Evolutionary conservation across 2,113 vertebrate species (phyloP).

Genomic region (Macaca nemestrina): DNA sequence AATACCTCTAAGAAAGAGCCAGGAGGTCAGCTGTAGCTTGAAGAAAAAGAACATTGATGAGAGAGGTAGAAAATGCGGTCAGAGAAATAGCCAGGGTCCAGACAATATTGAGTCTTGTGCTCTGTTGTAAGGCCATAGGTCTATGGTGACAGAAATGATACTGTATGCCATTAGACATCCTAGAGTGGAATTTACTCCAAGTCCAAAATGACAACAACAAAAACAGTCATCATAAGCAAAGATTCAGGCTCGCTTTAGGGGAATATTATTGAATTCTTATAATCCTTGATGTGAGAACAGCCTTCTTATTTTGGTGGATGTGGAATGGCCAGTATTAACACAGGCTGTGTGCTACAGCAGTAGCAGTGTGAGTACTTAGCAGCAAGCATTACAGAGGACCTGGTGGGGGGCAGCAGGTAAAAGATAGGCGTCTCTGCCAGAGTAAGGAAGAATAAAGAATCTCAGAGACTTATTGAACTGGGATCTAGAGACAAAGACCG

Average conservation of each 20-base stretch:
- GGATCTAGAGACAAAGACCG: neutral
- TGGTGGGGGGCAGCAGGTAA: neutral
- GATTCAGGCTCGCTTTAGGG: rapidly evolving
- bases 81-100: neutral
- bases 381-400: neutral
- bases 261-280: neutral
- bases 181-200: neutral
- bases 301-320: neutral
- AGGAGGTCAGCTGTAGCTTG: neutral
- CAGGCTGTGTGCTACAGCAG: rapidly evolving
- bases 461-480: neutral
- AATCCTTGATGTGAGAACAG: neutral
- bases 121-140: neutral
- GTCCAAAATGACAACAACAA: neutral
- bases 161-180: no score
- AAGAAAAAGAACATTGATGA: neutral
- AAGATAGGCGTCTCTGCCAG: neutral
- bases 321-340: neutral
- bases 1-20: neutral
- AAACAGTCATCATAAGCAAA: neutral
- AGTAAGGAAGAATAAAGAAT: neutral
- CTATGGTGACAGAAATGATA: neutral
- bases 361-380: rapidly evolving
- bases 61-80: neutral
- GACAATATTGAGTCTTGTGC: neutral